Evolutionary conservation across 2,113 vertebrate genomes (phyloP).

Genomic region (Vidua chalybeata): DNA sequence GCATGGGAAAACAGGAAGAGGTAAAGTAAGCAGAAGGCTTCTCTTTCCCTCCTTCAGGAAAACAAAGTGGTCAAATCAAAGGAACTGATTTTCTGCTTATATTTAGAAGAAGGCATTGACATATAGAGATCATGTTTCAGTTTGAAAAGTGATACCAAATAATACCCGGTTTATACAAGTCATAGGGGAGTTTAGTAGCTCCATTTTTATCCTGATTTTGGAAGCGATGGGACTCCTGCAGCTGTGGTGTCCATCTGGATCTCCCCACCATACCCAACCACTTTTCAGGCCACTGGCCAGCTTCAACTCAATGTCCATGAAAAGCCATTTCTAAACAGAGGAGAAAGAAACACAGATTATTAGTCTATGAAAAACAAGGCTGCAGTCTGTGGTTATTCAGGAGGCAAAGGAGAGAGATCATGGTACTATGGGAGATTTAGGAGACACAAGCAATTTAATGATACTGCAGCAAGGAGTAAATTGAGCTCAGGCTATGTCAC

Average conservation of each 20-base stretch:
- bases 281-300: neutral
- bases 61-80: neutral
- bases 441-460: neutral
- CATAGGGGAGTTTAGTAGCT: neutral
- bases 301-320: neutral
- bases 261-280: neutral
- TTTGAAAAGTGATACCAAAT: conserved; percentile 6
- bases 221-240: neutral
- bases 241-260: neutral
- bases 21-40: conserved; percentile 1
- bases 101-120: neutral
- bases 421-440: neutral
- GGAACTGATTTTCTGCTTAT: neutral
- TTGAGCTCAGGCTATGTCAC: neutral
- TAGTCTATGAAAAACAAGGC: neutral
- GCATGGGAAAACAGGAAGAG: neutral
- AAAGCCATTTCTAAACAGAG: neutral
- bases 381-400: neutral
- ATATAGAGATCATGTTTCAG: neutral
- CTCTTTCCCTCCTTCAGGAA: neutral
- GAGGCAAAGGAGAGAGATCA: neutral
- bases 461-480: neutral
- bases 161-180: neutral
- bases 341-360: neutral
- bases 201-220: neutral